Conservation (phyloP, 1,140 invertebrate genomes). For the Riptortus pedestris region DNA sequence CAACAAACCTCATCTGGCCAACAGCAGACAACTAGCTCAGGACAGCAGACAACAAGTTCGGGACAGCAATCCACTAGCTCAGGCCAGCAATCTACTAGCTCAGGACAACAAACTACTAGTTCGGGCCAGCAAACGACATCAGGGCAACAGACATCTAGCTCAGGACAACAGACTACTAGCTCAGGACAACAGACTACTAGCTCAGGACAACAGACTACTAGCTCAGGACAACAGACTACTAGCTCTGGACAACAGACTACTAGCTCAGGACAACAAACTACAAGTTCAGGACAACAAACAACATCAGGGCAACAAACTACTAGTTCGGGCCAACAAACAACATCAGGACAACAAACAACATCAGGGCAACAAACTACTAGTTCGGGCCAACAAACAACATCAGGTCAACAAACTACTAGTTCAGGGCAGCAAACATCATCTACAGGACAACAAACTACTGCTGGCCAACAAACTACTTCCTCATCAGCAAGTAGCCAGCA, state of each 20-base stretch:
- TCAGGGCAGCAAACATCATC: conserved; percentile 25
- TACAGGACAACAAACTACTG: conserved; percentile 23
- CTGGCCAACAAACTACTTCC: conserved; percentile 10
- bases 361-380: conserved; percentile 24
- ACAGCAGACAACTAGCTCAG: conserved; percentile 10
- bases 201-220: neutral
- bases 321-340: conserved; percentile 25
- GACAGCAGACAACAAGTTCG: conserved; percentile 22
- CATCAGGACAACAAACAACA: conserved; percentile 24
- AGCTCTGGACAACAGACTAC: neutral
- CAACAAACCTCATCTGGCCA: conserved; percentile 26
- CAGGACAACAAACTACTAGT: conserved; percentile 28
- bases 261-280: neutral
- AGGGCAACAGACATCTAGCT: conserved; percentile 27
- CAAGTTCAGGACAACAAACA: neutral
- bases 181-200: conserved; percentile 22
- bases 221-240: neutral
- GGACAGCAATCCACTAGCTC: conserved; percentile 14
- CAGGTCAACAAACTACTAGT: conserved; percentile 22
- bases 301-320: conserved; percentile 4
- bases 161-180: conserved; percentile 17
- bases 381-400: conserved; percentile 22
- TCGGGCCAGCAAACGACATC: conserved; percentile 18
- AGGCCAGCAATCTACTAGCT: conserved; percentile 20
- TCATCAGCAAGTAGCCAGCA: conserved; percentile 24